Conservation (phyloP, 2,888 invertebrate species). For the Sminthurides aquaticus region DNA sequence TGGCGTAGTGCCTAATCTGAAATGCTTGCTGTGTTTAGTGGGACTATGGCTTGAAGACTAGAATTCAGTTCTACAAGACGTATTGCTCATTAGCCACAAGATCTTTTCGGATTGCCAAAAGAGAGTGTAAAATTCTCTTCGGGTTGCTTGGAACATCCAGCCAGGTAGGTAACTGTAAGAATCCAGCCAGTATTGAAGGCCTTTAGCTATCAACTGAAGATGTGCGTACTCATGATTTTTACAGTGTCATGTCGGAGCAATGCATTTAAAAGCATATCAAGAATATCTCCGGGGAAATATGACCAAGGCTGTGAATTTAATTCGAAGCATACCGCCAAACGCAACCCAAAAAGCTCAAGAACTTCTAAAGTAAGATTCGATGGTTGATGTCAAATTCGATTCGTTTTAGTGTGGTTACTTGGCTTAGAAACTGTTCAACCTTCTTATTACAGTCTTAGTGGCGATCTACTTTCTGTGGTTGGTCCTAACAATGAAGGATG, state of each 20-base stretch:
- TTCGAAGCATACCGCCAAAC: constrained; percentile 45
- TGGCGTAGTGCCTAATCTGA: no score
- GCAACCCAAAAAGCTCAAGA: not conserved
- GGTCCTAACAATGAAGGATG: constrained; percentile 77
- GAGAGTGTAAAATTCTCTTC: constrained; percentile 45
- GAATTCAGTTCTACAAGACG: constrained; percentile 54
- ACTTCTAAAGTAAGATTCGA: not conserved
- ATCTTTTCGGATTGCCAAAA: constrained; percentile 49
- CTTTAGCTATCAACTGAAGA: not conserved
- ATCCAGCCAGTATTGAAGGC: not conserved
- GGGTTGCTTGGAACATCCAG: constrained; percentile 11
- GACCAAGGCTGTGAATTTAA: constrained; percentile 56
- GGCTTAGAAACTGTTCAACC: no score
- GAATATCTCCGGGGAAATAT: constrained; percentile 60
- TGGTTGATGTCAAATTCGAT: no score
- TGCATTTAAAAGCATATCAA: constrained; percentile 57
- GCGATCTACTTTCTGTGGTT: constrained; percentile 57
- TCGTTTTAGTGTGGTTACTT: no score
- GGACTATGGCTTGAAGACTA: constrained; percentile 22
- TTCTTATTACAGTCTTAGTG: constrained; percentile 43
- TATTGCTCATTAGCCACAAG: constrained; percentile 57
- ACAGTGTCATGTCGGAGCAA: constrained; percentile 47
- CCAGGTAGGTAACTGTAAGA: constrained; percentile 7
- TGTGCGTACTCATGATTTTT: no score
- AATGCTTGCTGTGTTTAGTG: no score